These are phyloP conservation scores for Myocastor coypus DNA, from an alignment of 2,113 vertebrate species.

Conservation along the genomic window DNA sequence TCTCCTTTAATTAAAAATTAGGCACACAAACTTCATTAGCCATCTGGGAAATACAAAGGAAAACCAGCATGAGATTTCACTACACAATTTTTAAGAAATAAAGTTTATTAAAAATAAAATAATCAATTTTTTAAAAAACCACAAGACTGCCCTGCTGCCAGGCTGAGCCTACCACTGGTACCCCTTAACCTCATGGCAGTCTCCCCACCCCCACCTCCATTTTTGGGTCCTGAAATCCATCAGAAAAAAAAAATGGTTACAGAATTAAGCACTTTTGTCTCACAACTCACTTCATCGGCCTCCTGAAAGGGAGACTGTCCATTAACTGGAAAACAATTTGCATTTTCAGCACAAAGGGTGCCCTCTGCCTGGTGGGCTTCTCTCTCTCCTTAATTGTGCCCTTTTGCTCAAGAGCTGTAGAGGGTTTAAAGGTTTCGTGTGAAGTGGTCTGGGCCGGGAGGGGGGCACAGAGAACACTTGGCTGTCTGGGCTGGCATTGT, in stretches of 20 bases:
- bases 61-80: neutral
- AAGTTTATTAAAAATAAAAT: neutral
- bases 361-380: constrained; percentile 46
- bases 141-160: neutral
- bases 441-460: constrained; percentile 59
- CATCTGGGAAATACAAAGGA: neutral
- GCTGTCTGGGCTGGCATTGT: constrained; percentile 47
- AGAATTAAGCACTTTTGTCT: constrained; percentile 66
- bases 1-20: constrained; percentile 14
- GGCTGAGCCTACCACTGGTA: neutral
- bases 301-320: neutral
- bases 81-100: neutral
- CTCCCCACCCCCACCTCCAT: neutral
- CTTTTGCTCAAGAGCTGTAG: constrained; percentile 44
- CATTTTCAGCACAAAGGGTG: constrained; percentile 74
- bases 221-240: constrained; percentile 53
- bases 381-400: constrained; percentile 43
- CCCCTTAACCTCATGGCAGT: neutral
- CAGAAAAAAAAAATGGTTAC: constrained; percentile 62
- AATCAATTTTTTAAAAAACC: neutral
- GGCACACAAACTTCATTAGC: neutral
- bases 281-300: constrained; percentile 30
- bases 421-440: constrained; percentile 57
- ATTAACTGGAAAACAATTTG: constrained; percentile 66
- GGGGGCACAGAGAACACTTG: neutral